These are phyloP conservation scores for Rhagoletis zephyria DNA, from an alignment of 1,140 invertebrate genomes.

Conservation along the genomic window DNA sequence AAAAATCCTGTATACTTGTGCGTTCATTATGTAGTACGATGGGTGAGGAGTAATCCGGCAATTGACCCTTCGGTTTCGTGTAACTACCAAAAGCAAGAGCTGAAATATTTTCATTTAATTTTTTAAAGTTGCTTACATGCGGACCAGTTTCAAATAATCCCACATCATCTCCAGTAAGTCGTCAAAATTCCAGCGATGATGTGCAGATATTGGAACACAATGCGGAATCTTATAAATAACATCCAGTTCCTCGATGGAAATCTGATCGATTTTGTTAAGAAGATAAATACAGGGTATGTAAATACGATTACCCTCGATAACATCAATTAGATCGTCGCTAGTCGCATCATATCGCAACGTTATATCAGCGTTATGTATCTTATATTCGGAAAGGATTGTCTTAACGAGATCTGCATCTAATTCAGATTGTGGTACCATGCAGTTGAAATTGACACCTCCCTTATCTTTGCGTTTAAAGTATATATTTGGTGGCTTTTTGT, in stretches of 20 bases:
- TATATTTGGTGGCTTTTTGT: conserved; percentile 98
- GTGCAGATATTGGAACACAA: conserved; percentile 98
- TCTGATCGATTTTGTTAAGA: conserved; percentile 98
- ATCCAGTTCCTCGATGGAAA: conserved; percentile 96
- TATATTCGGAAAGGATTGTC: conserved; percentile 96
- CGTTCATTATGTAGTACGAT: conserved; percentile 93
- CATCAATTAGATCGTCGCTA: conserved; percentile 97
- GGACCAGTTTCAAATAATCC: conserved; percentile 94
- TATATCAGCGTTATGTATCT: conserved; percentile 98
- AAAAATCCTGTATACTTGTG: conserved; percentile 96
- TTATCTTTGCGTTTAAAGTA: conserved; percentile 97
- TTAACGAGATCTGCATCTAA: conserved; percentile 96
- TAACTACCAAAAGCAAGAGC: conserved; percentile 78
- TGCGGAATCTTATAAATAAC: conserved; percentile 99
- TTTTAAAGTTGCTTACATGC: conserved; percentile 83
- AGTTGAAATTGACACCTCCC: conserved; percentile 91
- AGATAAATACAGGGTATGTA: conserved; percentile 99
- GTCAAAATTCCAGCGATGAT: conserved; percentile 99
- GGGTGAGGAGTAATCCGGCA: conserved; percentile 97
- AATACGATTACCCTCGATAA: conserved; percentile 98
- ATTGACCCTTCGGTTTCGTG: conserved; percentile 98
- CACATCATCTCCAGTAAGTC: conserved; percentile 99
- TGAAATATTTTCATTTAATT: neutral
- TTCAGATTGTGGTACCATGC: conserved; percentile 92
- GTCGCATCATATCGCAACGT: conserved; percentile 95